Percentiles rank a stretch among this genome's conserved stretches.
Conservation (phyloP, 2,888 invertebrate species). For the Chorisops tibialis region DNA sequence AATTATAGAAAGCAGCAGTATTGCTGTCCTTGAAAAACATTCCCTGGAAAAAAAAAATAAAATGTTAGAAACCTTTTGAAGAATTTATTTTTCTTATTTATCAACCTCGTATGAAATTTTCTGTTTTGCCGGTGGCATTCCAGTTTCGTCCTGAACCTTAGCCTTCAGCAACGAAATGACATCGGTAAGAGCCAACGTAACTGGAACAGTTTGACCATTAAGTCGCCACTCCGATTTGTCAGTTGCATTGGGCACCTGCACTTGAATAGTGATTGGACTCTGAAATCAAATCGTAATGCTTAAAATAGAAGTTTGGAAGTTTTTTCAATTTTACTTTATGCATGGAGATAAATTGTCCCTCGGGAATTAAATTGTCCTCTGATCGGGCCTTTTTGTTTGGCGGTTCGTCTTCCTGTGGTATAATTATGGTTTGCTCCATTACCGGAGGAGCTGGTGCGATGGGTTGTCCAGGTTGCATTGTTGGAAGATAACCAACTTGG, state of each 20-base stretch:
- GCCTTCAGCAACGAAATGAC: conserved; percentile 83
- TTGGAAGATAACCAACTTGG: conserved; percentile 51
- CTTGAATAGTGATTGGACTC: conserved; percentile 76
- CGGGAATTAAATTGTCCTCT: conserved; percentile 90
- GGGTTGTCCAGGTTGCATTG: conserved; percentile 42
- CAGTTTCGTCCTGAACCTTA: conserved; percentile 76
- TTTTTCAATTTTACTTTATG: conserved; percentile 56
- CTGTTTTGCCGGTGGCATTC: conserved; percentile 96
- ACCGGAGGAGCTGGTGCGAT: conserved; percentile 54
- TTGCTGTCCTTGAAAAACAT: conserved; percentile 98
- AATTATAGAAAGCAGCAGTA: conserved; percentile 92
- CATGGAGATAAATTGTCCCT: conserved; percentile 71
- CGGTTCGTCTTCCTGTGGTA: conserved; percentile 74
- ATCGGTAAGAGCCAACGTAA: conserved; percentile 74
- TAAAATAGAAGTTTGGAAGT: conserved; percentile 5
- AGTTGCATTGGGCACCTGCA: conserved; percentile 76
- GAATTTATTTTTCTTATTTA: neutral
- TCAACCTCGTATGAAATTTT: conserved; percentile 90
- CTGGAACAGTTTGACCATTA: conserved; percentile 80
- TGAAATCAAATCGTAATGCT: conserved; percentile 42
- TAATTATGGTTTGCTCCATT: conserved; percentile 56
- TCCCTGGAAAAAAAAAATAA: conserved; percentile 63
- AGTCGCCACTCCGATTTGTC: conserved; percentile 96
- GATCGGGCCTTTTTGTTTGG: conserved; percentile 83
- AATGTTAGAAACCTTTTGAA: too few relatives aligned